A percentile compares a stretch with the other conserved stretches of the same genome.
phyloP scores from a whole-genome alignment of 1,140 invertebrate species.

The Drosophila cardini region DNA sequence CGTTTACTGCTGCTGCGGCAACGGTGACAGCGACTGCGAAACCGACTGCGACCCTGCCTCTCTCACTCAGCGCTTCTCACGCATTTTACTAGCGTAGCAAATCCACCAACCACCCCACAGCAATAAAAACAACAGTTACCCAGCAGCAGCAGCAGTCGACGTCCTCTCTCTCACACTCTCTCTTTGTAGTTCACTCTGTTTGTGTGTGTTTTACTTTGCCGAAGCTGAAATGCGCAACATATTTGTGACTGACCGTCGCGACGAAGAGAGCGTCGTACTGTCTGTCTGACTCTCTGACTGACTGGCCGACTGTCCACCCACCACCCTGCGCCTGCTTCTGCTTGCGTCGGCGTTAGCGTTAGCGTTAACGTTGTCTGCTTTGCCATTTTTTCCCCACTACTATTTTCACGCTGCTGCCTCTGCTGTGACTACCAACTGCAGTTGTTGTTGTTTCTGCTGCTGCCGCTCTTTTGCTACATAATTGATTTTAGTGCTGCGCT shows the following conservation, averaged over 20 bases:
- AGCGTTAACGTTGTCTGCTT: slow-evolving; percentile 49
- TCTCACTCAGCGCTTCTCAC: slow-evolving; percentile 61
- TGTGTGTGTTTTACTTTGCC: slow-evolving; percentile 8
- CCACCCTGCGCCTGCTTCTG: slow-evolving; percentile 33
- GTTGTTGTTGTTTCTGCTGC: slow-evolving; percentile 51
- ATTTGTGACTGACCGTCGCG: slow-evolving; percentile 74
- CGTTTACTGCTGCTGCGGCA: slow-evolving; percentile 66
- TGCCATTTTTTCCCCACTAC: slow-evolving; percentile 72
- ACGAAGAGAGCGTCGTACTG: slow-evolving; percentile 37
- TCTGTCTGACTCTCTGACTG: slow-evolving; percentile 35
- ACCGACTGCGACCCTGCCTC: slow-evolving; percentile 20
- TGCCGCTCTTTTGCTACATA: slow-evolving; percentile 72
- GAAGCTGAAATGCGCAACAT: slow-evolving; percentile 75
- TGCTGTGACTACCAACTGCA: slow-evolving; percentile 42
- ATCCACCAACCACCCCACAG: slow-evolving; percentile 38
- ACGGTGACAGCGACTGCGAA: slow-evolving; percentile 2
- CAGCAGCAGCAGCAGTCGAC: slow-evolving; percentile 35
- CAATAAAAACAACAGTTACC: slow-evolving; percentile 77
- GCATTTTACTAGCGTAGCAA: slow-evolving; percentile 66
- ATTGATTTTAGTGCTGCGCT: slow-evolving; percentile 81
- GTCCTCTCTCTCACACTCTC: slow-evolving; percentile 30
- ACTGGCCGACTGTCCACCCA: slow-evolving; percentile 41
- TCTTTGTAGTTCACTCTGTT: slow-evolving; percentile 8
- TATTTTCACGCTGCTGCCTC: slow-evolving; percentile 74
- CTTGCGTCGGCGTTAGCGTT: slow-evolving; percentile 42